Evolutionary conservation across 2,797 vertebrate species (phyloP).

Genomic region (Alectoris magna): DNA sequence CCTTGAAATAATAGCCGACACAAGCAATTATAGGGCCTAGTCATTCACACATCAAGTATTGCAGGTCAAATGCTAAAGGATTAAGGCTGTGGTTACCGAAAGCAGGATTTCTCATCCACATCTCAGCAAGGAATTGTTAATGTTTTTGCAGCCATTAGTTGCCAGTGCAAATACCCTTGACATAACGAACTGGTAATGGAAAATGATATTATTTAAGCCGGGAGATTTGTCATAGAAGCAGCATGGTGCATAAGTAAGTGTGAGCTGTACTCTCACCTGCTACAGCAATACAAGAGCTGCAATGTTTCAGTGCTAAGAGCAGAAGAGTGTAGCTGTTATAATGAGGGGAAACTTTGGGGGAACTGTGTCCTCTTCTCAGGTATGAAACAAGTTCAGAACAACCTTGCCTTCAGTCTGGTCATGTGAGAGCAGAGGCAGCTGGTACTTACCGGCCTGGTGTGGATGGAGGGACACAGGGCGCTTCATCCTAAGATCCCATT

Average conservation of each 20-base stretch:
- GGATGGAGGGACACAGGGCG: accelerated
- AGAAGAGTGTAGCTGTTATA: neutral
- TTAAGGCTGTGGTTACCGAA: neutral
- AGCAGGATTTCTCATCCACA: neutral
- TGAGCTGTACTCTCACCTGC: neutral
- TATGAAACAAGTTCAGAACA: neutral
- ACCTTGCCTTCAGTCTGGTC: neutral
- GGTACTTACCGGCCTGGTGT: neutral
- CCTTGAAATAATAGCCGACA: neutral
- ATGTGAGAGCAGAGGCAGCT: accelerated
- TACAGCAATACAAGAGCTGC: neutral
- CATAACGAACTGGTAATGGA: neutral
- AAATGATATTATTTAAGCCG: neutral
- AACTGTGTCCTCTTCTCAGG: neutral
- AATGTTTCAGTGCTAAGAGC: neutral
- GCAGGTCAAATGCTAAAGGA: neutral
- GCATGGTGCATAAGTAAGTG: accelerated
- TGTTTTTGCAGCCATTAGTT: neutral
- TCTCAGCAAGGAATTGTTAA: neutral
- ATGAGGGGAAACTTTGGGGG: neutral
- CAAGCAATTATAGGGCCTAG: neutral
- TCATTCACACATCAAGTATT: neutral
- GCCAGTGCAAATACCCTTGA: neutral
- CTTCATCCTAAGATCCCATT: accelerated
- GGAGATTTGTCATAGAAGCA: neutral